Evolutionary conservation across 2,888 invertebrate species (phyloP), one percentile per base, ranked within the genome.

Genomic region (Andrena camellia): DNA sequence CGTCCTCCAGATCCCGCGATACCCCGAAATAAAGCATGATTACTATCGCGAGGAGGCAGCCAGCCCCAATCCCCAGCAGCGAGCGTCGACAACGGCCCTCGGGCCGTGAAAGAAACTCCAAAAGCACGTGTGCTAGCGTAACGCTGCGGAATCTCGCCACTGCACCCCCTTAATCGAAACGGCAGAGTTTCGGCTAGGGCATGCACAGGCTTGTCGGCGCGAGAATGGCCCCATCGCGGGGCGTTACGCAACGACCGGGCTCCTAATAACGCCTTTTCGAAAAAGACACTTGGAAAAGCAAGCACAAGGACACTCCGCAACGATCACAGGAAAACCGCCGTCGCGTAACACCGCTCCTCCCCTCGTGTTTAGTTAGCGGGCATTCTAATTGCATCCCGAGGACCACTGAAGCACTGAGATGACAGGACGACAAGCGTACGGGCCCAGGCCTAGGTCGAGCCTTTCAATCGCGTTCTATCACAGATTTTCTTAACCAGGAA

Each of bases 211-310:
- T 7, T 1, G 52, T 20, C 23, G 10, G 54, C 54, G 54, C 54
- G 23, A 20, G 20, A 54, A 23, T 23, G 8, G n/a, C 54, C n/a
- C 54, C 3, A 20, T 23, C 57, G 57, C 13, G 20, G 26, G 48
- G 33, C 20, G 73, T 73, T 77, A 73, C 48, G 42, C 63, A 48
- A 72, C 76, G 1, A 42, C 42, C 42, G 17, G 17, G 42, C 42
- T 42, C 4, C 42, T 42, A 42, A 42, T 42, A 4, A 42, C 42
- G 42, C 42, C 5, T 17, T 42, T 42, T 42, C 17, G 42, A 17
- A 42, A 42, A 17, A 5, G 42, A 42, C 42, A 42, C 42, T 42
- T 17, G 42, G 42, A 42, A 42, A 42, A 17, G 42, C 42, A 42
- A 13, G 42, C 42, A 42, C 42, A 13, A 42, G 17, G 42, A 4